Evolutionary conservation across 2,113 vertebrate species (phyloP).

Genomic region (Colius striatus): DNA sequence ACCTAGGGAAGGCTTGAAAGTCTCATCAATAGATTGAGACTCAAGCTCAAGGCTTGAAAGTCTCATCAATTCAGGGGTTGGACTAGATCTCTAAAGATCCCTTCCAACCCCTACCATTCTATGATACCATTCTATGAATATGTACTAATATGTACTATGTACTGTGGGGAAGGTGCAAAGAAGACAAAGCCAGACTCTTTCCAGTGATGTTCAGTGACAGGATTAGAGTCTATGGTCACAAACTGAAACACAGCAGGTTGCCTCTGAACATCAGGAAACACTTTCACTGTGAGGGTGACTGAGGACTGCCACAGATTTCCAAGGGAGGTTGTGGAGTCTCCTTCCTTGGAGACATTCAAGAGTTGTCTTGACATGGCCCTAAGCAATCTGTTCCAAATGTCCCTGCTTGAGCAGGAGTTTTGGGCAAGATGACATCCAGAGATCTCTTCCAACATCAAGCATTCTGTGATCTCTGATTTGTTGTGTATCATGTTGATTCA

Average conservation of each 20-base stretch:
- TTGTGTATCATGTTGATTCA: neutral
- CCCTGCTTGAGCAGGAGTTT: neutral
- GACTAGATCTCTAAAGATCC: too few species aligned
- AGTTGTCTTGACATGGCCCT: neutral
- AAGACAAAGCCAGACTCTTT: neutral
- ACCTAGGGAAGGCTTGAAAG: neutral
- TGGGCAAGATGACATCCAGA: neutral
- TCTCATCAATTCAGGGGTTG: too few species aligned
- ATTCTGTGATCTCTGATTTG: neutral
- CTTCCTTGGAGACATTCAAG: neutral
- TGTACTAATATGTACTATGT: too few species aligned
- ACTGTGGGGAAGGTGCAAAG: neutral
- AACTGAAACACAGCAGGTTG: neutral
- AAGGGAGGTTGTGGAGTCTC: neutral
- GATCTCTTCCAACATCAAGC: neutral
- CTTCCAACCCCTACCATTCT: too few species aligned
- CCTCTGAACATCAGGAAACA: neutral
- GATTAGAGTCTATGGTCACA: fast-evolving
- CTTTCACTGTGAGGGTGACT: neutral
- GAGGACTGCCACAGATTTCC: neutral
- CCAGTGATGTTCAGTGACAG: neutral
- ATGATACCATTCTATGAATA: too few species aligned
- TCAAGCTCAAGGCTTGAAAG: too few species aligned
- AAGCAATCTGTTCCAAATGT: neutral
- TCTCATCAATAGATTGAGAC: too few species aligned